Percentiles rank a stretch among this genome's conserved stretches.
Evolutionary conservation across 2,113 vertebrate species (phyloP).

Genomic region (Zosterops japonicus): DNA sequence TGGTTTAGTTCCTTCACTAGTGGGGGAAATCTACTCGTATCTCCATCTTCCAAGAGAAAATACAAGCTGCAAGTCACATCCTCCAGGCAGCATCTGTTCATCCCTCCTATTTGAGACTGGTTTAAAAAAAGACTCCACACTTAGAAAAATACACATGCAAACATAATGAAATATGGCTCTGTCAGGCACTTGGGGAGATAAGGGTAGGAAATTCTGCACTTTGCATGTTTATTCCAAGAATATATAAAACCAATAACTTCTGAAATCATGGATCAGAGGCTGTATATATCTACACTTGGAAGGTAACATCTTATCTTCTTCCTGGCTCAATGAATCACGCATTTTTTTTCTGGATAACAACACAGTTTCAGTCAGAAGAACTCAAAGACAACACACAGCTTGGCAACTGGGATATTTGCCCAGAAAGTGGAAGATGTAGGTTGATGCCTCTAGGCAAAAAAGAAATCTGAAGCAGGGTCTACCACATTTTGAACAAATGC

Average conservation of each 20-base stretch:
- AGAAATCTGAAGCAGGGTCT: constrained; percentile 16
- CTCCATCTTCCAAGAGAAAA: neutral
- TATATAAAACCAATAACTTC: neutral
- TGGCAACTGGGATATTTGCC: neutral
- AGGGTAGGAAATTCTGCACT: neutral
- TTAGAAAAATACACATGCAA: neutral
- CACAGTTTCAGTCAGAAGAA: constrained; percentile 16
- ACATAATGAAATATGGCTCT: neutral
- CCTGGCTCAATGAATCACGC: neutral
- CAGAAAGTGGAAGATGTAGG: constrained; percentile 9
- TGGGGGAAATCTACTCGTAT: neutral
- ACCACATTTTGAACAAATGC: constrained; percentile 31
- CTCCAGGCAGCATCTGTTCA: neutral
- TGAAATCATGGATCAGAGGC: neutral
- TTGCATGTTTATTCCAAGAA: neutral
- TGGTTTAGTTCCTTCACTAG: neutral
- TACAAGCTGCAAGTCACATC: neutral
- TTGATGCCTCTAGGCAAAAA: constrained; percentile 35
- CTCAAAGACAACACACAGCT: constrained; percentile 15
- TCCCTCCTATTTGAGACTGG: neutral
- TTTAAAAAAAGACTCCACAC: neutral
- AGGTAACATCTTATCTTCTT: neutral
- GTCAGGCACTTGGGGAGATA: neutral
- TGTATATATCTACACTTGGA: neutral
- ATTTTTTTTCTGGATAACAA: constrained; percentile 12